Conservation (phyloP, 2,113 vertebrate genomes). For the Mustela nigripes region DNA sequence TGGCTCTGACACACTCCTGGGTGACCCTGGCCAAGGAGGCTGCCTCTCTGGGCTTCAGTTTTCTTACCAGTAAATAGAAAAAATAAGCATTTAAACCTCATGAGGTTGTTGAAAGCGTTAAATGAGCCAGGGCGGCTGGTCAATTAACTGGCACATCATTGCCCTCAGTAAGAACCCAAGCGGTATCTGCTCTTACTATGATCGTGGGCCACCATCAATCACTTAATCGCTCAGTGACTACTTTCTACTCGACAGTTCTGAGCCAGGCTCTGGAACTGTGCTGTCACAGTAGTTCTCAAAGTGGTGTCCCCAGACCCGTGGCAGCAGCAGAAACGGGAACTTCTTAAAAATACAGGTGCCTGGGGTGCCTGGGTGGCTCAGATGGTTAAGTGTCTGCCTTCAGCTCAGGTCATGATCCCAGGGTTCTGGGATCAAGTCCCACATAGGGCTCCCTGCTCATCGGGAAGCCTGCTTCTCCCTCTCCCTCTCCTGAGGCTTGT, state of each 20-base stretch:
- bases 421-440: no score
- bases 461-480: no score
- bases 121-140: background rate
- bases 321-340: background rate
- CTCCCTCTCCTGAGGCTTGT: no score
- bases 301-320: background rate
- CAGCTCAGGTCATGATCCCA: no score
- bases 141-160: background rate
- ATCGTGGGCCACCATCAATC: fast-evolving
- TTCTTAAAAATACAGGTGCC: background rate
- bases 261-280: background rate
- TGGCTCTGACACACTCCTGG: background rate
- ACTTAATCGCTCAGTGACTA: background rate
- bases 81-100: background rate
- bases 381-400: no score
- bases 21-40: background rate
- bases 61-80: background rate
- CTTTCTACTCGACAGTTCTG: background rate
- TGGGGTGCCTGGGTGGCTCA: background rate
- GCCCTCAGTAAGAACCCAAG: fast-evolving
- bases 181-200: no score
- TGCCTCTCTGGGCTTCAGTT: background rate
- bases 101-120: background rate
- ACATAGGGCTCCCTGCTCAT: no score
- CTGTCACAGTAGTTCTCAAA: background rate